These are phyloP conservation scores for Chauna torquata DNA, from an alignment of 2,113 vertebrate genomes.

Conservation along the genomic window DNA sequence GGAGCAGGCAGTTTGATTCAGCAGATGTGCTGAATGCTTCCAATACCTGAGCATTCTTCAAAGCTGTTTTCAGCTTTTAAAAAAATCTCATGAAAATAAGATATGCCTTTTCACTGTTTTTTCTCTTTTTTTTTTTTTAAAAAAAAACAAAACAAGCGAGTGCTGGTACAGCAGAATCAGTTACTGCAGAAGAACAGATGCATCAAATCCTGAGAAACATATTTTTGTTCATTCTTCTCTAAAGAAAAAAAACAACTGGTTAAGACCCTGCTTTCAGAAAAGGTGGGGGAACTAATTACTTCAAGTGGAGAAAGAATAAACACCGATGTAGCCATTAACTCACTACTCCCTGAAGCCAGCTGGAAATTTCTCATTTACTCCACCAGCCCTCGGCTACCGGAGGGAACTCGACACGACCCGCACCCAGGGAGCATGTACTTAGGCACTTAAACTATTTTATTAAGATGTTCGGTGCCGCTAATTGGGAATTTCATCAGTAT, in stretches of 20 bases:
- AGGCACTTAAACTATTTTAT: not conserved
- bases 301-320: not conserved
- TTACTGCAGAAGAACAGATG: not conserved
- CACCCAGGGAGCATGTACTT: not conserved
- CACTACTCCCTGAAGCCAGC: not conserved
- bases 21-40: not conserved
- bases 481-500: not conserved
- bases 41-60: not conserved
- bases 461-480: not conserved
- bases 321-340: not conserved
- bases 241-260: not conserved
- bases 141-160: not conserved
- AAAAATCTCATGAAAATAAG: not conserved
- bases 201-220: not conserved
- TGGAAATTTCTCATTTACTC: not conserved
- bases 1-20: not conserved
- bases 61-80: not conserved
- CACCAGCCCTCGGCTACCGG: not conserved
- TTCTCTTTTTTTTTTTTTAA: not conserved
- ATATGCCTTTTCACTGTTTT: not conserved
- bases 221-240: not conserved
- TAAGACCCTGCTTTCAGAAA: not conserved
- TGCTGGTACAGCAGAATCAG: not conserved
- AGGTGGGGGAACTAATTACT: not conserved
- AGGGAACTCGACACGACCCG: not conserved